These are phyloP conservation scores for Scalopus aquaticus DNA, from an alignment of 2,113 vertebrate genomes.

Conservation along the genomic window DNA sequence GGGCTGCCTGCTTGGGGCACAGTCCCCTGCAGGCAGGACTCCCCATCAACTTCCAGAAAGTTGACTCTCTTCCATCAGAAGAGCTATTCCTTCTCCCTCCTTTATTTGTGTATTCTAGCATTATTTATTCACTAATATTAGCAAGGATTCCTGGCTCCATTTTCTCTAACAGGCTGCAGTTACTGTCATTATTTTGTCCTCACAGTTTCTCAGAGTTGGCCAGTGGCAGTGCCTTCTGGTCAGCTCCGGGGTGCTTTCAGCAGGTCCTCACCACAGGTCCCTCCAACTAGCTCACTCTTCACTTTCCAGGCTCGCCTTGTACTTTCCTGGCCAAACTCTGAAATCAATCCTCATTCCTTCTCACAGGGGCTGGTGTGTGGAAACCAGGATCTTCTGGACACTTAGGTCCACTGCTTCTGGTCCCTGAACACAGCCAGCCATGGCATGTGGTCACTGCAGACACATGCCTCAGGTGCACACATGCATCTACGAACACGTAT, in stretches of 20 bases:
- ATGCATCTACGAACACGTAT: neutral
- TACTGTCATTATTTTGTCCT: neutral
- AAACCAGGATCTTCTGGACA: neutral
- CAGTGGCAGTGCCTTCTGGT: neutral
- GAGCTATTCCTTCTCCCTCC: neutral
- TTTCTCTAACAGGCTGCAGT: neutral
- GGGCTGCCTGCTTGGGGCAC: neutral
- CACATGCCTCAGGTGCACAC: too few species aligned
- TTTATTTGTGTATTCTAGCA: neutral
- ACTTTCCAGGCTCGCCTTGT: neutral
- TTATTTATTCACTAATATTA: neutral
- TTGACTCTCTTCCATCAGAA: neutral
- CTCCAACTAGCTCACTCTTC: too few species aligned
- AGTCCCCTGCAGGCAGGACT: neutral
- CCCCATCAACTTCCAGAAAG: neutral
- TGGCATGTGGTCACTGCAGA: too few species aligned
- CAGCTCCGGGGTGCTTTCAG: neutral
- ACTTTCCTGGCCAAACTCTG: neutral
- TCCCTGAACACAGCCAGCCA: neutral
- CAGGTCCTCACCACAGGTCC: neutral
- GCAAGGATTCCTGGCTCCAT: neutral
- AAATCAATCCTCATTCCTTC: neutral
- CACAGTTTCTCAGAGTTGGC: neutral
- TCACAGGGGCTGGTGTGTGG: neutral
- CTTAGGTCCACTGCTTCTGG: neutral